phyloP scores from a whole-genome alignment of 1,140 invertebrate species.

The Drosophila serrata region DNA sequence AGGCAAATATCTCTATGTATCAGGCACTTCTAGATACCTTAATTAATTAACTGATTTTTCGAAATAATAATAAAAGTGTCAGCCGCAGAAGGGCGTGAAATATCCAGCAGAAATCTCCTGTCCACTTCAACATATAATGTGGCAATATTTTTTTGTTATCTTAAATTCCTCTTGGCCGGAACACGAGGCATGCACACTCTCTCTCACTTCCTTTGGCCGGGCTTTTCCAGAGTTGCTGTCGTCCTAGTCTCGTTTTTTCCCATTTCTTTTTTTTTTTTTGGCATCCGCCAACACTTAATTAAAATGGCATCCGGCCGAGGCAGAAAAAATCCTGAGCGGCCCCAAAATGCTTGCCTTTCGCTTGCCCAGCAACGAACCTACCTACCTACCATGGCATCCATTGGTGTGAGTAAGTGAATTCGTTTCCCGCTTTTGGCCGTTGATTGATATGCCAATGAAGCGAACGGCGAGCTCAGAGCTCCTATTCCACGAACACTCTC shows the following conservation, averaged over 20 bases:
- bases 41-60: constrained; percentile 77
- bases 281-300: constrained; percentile 74
- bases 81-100: constrained; percentile 48
- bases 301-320: constrained; percentile 75
- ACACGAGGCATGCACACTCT: constrained; percentile 38
- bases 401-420: constrained; percentile 77
- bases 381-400: constrained; percentile 40
- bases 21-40: constrained; percentile 28
- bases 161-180: constrained; percentile 63
- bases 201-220: constrained; percentile 22
- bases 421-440: constrained; percentile 76
- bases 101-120: constrained; percentile 25
- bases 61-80: constrained; percentile 80
- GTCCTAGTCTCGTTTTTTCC: constrained; percentile 40
- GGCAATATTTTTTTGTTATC: constrained; percentile 64
- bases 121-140: constrained; percentile 17
- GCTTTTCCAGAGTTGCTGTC: constrained; percentile 56
- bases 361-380: constrained; percentile 15
- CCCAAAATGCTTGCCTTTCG: constrained; percentile 28
- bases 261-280: constrained; percentile 53
- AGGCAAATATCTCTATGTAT: background rate
- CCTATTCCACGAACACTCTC: constrained; percentile 9
- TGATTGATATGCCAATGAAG: constrained; percentile 82
- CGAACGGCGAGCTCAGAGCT: constrained; percentile 53
- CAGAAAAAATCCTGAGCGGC: constrained; percentile 51